Conservation (phyloP, 2,888 invertebrate genomes). For the Cheilosia soror region DNA sequence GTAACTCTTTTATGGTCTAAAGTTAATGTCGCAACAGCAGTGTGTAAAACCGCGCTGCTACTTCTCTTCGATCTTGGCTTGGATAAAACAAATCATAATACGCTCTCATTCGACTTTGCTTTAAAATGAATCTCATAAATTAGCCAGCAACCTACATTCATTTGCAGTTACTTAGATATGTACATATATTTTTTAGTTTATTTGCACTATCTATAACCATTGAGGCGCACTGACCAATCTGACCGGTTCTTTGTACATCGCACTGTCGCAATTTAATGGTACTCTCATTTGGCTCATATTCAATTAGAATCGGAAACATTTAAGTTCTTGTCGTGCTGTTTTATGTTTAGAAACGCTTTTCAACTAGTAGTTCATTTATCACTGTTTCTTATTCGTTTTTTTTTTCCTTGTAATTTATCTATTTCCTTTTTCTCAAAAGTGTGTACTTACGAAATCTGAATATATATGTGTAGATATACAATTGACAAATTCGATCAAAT, state of each 20-base stretch:
- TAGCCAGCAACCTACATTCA: slow-evolving; percentile 36
- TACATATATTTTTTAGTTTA: slow-evolving; percentile 14
- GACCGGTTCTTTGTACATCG: slow-evolving; percentile 70
- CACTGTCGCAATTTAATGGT: slow-evolving; percentile 49
- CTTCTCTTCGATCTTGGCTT: slow-evolving; percentile 6
- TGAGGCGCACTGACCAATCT: slow-evolving; percentile 60
- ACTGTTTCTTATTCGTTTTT: slow-evolving; percentile 43
- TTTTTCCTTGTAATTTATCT: slow-evolving; percentile 15
- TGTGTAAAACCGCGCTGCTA: not conserved
- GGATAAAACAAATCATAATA: slow-evolving; percentile 4
- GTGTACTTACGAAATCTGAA: slow-evolving; percentile 36
- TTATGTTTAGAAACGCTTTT: slow-evolving; percentile 57
- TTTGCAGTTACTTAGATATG: not conserved
- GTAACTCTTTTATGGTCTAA: no score
- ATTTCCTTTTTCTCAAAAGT: slow-evolving; percentile 10
- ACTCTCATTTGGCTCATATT: slow-evolving; percentile 69
- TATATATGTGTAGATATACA: slow-evolving; percentile 57
- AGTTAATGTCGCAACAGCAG: slow-evolving; percentile 13
- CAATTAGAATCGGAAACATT: slow-evolving; percentile 61
- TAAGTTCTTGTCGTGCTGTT: slow-evolving; percentile 60
- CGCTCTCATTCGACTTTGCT: slow-evolving; percentile 50
- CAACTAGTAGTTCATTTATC: slow-evolving; percentile 65
- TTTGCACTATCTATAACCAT: slow-evolving; percentile 51
- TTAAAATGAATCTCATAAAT: slow-evolving; percentile 35
- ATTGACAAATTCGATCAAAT: slow-evolving; percentile 62